Percentiles rank a stretch among this genome's conserved stretches.
Evolutionary conservation across 2,888 invertebrate genomes (phyloP).

Genomic region (Entomobrya proxima): DNA sequence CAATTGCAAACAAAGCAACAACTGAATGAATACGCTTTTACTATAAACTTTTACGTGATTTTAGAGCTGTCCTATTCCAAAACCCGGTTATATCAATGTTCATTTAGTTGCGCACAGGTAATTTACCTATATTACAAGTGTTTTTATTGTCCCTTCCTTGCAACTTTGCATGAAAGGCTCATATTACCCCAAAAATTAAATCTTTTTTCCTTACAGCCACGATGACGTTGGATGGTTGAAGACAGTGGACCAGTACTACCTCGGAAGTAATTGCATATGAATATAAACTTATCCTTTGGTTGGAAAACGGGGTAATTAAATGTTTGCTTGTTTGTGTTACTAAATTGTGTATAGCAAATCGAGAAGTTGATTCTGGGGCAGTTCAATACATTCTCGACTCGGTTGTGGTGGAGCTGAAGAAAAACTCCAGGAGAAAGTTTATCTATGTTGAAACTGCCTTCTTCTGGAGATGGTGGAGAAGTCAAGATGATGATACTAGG

Average conservation of each 20-base stretch:
- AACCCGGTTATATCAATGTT: conserved; percentile 58
- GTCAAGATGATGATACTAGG: conserved; percentile 82
- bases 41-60: background rate
- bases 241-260: conserved; percentile 95
- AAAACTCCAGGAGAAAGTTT: conserved; percentile 76
- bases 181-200: background rate
- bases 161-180: background rate
- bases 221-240: conserved; percentile 94
- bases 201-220: conserved; percentile 42
- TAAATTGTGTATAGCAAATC: background rate
- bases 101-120: conserved; percentile 69
- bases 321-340: background rate
- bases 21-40: background rate
- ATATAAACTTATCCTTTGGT: background rate
- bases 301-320: background rate
- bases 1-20: background rate
- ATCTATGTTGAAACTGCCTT: conserved; percentile 80
- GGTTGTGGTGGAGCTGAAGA: conserved; percentile 84
- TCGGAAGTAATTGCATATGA: conserved; percentile 84
- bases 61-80: conserved; percentile 59
- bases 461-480: conserved; percentile 84
- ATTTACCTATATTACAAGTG: background rate
- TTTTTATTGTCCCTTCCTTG: background rate
- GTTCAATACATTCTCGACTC: conserved; percentile 95
- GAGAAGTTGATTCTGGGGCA: conserved; percentile 80